Percentiles rank a stretch among this genome's conserved stretches.
Evolutionary conservation across 1,140 invertebrate species (phyloP).

Genomic region (Laupala kohalensis): DNA sequence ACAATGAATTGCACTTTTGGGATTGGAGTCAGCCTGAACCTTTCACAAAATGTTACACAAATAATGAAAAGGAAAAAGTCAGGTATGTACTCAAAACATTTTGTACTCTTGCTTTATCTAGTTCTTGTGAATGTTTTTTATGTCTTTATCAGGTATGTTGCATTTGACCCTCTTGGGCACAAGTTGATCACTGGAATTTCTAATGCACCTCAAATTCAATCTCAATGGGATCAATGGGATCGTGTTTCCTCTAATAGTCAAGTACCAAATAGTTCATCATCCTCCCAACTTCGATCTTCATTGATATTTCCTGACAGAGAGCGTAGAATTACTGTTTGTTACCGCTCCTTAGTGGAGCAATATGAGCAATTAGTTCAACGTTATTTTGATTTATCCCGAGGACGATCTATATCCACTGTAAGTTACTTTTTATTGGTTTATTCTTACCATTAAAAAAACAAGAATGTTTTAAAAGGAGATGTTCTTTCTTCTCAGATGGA

Average conservation of each 20-base stretch:
- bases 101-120: slow-evolving; percentile 5
- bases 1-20: slow-evolving; percentile 79
- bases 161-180: slow-evolving; percentile 68
- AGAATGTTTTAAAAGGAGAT: neutral
- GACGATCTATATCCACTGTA: slow-evolving; percentile 27
- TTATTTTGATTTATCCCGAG: slow-evolving; percentile 33
- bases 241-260: slow-evolving; percentile 22
- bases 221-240: slow-evolving; percentile 31
- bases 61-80: slow-evolving; percentile 62
- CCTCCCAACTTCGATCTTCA: neutral
- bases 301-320: slow-evolving; percentile 24
- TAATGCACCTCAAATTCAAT: slow-evolving; percentile 38
- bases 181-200: slow-evolving; percentile 77
- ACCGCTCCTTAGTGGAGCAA: slow-evolving; percentile 33
- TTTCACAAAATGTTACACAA: slow-evolving; percentile 54
- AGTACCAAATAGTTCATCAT: neutral
- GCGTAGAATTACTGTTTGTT: slow-evolving; percentile 28
- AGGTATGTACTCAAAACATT: slow-evolving; percentile 32
- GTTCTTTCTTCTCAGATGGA: slow-evolving; percentile 34
- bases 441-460: neutral
- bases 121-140: slow-evolving; percentile 10
- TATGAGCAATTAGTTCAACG: slow-evolving; percentile 35
- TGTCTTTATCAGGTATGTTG: slow-evolving; percentile 42
- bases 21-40: slow-evolving; percentile 71
- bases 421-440: too few relatives aligned